Percentiles rank a stretch among this genome's conserved stretches.
These are phyloP conservation scores for Seladonia tumulorum DNA, from an alignment of 2,888 invertebrate species.

Conservation along the genomic window DNA sequence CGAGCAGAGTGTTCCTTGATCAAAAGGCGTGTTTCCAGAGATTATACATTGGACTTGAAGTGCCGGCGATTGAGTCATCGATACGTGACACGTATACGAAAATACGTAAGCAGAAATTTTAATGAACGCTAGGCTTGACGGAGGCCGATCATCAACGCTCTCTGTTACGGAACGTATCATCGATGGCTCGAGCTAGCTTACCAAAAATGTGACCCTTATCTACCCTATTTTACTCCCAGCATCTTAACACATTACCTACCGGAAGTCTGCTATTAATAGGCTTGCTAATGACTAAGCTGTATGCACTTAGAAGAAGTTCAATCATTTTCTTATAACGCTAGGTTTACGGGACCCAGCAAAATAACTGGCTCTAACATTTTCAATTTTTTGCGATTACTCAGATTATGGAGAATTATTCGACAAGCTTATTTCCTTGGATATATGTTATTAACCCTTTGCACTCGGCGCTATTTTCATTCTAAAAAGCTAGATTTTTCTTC, in stretches of 20 bases:
- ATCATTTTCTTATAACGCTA: background rate
- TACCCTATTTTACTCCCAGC: background rate
- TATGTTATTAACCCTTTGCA: too few species aligned
- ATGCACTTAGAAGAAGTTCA: background rate
- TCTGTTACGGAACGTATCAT: constrained; percentile 49
- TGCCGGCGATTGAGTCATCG: constrained; percentile 71
- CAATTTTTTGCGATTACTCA: too few species aligned
- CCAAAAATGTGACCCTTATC: background rate
- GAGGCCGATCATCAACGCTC: constrained; percentile 66
- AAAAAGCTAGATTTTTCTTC: too few species aligned
- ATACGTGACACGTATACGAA: constrained; percentile 68
- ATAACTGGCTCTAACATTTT: too few species aligned
- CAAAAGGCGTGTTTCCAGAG: constrained; percentile 16
- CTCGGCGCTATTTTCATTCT: too few species aligned
- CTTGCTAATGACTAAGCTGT: too few species aligned
- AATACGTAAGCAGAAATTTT: constrained; percentile 62
- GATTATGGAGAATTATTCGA: too few species aligned
- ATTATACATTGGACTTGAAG: constrained; percentile 37
- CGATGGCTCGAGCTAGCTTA: constrained; percentile 4
- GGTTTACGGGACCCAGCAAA: too few species aligned
- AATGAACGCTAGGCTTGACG: constrained; percentile 52
- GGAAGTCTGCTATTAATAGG: background rate
- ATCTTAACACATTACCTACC: background rate
- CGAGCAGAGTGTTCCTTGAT: background rate
- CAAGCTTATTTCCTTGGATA: too few species aligned